Conservation (phyloP, 2,113 vertebrate genomes). For the Protomyctophum bolini region DNA sequence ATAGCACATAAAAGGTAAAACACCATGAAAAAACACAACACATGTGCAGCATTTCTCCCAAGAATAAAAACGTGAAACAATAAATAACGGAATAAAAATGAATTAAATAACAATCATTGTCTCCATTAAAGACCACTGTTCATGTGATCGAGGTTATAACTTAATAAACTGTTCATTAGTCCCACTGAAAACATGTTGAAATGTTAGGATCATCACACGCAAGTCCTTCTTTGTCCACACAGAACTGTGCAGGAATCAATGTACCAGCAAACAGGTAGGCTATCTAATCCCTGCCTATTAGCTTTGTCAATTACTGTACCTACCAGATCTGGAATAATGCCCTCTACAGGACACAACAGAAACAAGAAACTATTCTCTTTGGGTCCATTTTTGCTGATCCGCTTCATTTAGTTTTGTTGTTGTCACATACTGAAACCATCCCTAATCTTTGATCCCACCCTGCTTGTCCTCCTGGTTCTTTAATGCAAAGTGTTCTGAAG, state of each 20-base stretch:
- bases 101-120: conserved; percentile 77
- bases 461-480: conserved; percentile 16
- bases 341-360: conserved; percentile 25
- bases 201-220: conserved; percentile 41
- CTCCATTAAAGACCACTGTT: conserved; percentile 48
- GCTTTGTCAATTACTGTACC: conserved; percentile 5
- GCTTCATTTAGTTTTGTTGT: too few relatives aligned
- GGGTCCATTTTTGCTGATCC: conserved; percentile 35
- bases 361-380: conserved; percentile 42
- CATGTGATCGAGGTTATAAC: conserved; percentile 53
- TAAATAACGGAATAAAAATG: conserved; percentile 69
- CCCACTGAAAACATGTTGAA: conserved; percentile 54
- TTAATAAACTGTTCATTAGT: conserved; percentile 60
- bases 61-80: conserved; percentile 59
- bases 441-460: conserved; percentile 31
- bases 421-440: not conserved
- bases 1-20: conserved; percentile 57
- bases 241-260: conserved; percentile 8
- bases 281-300: not conserved
- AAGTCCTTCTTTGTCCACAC: conserved; percentile 18
- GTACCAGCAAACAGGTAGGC: conserved; percentile 8
- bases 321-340: conserved; percentile 22
- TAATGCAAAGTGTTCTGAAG: conserved; percentile 8
- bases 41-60: conserved; percentile 68
- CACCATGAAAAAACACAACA: conserved; percentile 56